Conservation (phyloP, 2,888 invertebrate genomes). For the Caenorhabditis sp. region DNA sequence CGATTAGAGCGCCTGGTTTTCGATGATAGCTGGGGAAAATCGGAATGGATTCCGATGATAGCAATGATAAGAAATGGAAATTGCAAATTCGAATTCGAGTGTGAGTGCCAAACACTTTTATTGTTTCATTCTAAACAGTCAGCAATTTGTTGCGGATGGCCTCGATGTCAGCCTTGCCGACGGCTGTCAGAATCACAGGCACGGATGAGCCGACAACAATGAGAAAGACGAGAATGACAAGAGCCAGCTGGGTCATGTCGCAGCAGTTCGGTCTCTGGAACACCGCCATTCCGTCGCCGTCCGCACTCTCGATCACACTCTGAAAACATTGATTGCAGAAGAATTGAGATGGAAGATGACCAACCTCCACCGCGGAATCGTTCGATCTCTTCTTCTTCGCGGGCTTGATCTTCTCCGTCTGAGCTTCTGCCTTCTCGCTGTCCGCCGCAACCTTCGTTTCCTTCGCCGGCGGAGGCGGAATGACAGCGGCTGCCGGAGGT, state of each 20-base stretch:
- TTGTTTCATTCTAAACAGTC: background rate
- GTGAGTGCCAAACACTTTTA: background rate
- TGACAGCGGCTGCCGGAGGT: background rate
- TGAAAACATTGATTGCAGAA: slow-evolving; percentile 3
- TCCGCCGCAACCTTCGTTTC: background rate
- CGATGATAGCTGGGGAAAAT: background rate
- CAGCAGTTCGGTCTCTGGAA: slow-evolving; percentile 6
- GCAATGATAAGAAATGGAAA: slow-evolving; percentile 1
- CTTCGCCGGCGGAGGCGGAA: slow-evolving; percentile 9
- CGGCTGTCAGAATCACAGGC: slow-evolving; percentile 1
- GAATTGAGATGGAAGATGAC: background rate
- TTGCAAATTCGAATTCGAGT: background rate
- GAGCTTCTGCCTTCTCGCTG: too few species aligned
- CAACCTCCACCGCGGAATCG: background rate
- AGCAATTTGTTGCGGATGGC: background rate
- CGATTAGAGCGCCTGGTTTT: background rate
- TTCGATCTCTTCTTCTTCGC: background rate
- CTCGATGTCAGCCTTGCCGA: background rate
- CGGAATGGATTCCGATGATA: slow-evolving; percentile 6
- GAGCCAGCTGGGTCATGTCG: slow-evolving; percentile 6
- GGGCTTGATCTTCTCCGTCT: background rate
- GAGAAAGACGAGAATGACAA: background rate
- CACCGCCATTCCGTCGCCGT: background rate
- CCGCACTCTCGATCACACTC: slow-evolving; percentile 17
- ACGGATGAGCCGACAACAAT: background rate